phyloP scores from a whole-genome alignment of 37 sponge, comb jelly and placozoan genomes.

The Halichondria panicea region DNA sequence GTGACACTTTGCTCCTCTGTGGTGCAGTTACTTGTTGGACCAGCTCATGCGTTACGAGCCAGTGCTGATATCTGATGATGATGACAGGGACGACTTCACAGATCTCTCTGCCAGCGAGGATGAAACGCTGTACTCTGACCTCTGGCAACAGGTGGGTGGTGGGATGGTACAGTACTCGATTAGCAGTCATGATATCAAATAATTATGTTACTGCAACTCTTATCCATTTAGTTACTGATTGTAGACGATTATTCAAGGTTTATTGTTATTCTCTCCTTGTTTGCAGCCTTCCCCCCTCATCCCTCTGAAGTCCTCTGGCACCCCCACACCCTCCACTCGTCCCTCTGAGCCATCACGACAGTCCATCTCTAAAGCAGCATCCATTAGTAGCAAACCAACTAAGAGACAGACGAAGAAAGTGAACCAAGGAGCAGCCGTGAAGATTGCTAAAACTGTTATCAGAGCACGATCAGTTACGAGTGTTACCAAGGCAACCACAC shows the following conservation, averaged over 20 bases:
- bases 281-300: no score
- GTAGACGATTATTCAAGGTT: not conserved
- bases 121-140: slow-evolving; percentile 12
- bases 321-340: not conserved
- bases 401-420: slow-evolving; percentile 21
- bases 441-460: slow-evolving; percentile 40
- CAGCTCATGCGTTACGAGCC: slow-evolving; percentile 72
- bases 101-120: slow-evolving; percentile 56
- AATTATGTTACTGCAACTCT: not conserved
- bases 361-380: no score
- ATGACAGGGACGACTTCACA: slow-evolving; percentile 37
- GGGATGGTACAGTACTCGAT: not conserved
- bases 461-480: not conserved
- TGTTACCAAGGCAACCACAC: not conserved
- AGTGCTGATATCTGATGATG: slow-evolving; percentile 48
- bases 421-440: not conserved
- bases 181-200: not conserved
- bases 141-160: not conserved
- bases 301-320: slow-evolving; percentile 4
- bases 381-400: no score
- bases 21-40: slow-evolving; percentile 62
- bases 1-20: not conserved
- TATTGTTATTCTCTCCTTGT: no score
- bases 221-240: not conserved
- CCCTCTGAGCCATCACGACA: not conserved